Evolutionary conservation across 2,113 vertebrate genomes (phyloP).

Genomic region (Theristicus caerulescens): DNA sequence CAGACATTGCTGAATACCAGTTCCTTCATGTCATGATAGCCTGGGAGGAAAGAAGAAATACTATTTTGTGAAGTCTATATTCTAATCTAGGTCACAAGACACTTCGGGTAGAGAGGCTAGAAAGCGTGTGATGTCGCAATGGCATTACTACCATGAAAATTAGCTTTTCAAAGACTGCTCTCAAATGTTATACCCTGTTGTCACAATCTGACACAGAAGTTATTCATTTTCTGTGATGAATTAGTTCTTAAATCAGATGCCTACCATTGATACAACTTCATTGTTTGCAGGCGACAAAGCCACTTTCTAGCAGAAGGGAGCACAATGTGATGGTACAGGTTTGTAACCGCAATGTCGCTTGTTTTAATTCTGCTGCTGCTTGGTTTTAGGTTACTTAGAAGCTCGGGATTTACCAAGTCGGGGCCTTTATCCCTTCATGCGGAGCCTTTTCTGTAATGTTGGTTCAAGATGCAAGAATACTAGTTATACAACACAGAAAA

Average conservation of each 20-base stretch:
- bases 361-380: background rate
- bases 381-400: conserved; percentile 71
- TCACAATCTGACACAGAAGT: background rate
- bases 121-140: background rate
- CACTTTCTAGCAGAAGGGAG: background rate
- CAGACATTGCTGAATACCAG: background rate
- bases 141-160: background rate
- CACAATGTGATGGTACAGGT: background rate
- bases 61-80: background rate
- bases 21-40: background rate
- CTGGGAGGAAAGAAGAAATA: background rate
- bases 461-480: conserved; percentile 69
- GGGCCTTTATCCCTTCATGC: conserved; percentile 71
- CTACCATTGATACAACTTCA: background rate
- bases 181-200: background rate
- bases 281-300: background rate
- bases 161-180: background rate
- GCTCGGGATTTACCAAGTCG: conserved; percentile 73
- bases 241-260: background rate
- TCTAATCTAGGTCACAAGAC: background rate
- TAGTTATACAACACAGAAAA: background rate
- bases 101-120: background rate
- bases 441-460: conserved; percentile 70
- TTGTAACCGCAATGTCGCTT: background rate
- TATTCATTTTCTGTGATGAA: background rate